Evolutionary conservation across 2,797 vertebrate species (phyloP), one percentile per base, ranked within the genome.

Genomic region (Leptoclinus maculatus): DNA sequence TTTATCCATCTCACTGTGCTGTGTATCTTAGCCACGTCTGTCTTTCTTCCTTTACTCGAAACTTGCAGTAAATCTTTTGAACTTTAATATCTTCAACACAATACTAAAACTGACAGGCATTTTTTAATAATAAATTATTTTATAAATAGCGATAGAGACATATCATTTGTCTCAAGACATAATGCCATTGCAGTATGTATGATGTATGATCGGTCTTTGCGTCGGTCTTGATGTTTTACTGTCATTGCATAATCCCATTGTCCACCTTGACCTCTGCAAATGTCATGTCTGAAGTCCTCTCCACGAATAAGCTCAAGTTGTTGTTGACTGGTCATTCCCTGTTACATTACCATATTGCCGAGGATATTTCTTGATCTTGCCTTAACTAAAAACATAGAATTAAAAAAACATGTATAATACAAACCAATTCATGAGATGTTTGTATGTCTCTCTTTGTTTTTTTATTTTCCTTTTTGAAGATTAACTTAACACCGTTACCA

Each of bases 191-290:
- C 43, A 41, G 74, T 9, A 67, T 65, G 29, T 70, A 23, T 32
- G 74, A 66, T 25, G 19, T 51, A 62, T 38, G 58, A 57, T 38
- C 51, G 21, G 13, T 69, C 53, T 32, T 51, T 71, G 16, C n/a
- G n/a, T n/a, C n/a, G n/a, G 84, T 29, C 3, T 29, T 29, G 80
- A 87, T 72, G 67, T 43, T 66, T 82, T 63, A 43, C 76, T 38
- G 70, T 82, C 72, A 63, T 25, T n/a, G 39, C 25, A 74, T 76
- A 82, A 73, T 74, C 25, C 72, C 10, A 66, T 83, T 86, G 76
- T 80, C 38, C 51, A 74, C 53, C 27, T 5, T 78, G 79, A 74
- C 78, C 81, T 80, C 71, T 9, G 29, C 41, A 89, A 88, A 84
- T 82, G 80, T 80, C 79, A 82, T 2, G 27, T 25, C 65, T 71